Conservation (phyloP, 2,113 vertebrate genomes). For the Brachyhypopomus occidentalis region DNA sequence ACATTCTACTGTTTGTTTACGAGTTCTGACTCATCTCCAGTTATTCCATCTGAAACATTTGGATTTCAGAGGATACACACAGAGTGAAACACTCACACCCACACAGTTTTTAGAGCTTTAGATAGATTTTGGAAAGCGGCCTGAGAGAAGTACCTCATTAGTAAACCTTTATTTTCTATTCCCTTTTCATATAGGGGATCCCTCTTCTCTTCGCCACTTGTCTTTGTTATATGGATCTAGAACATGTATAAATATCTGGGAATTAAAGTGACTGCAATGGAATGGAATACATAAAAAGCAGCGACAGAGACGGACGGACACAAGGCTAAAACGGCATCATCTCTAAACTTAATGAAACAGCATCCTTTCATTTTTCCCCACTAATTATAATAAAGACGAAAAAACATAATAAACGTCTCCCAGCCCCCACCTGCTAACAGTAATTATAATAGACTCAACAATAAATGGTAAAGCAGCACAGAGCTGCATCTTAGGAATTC, state of each 20-base stretch:
- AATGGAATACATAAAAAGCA: conserved; percentile 71
- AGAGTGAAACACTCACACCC: conserved; percentile 39
- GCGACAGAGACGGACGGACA: conserved; percentile 69
- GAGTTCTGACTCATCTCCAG: conserved; percentile 75
- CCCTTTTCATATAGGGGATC: conserved; percentile 66
- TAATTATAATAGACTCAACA: conserved; percentile 99
- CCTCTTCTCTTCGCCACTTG: conserved; percentile 70
- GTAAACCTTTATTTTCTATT: conserved; percentile 63
- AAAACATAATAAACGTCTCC: conserved; percentile 99
- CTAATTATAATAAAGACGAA: conserved; percentile 99
- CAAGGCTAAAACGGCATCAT: conserved; percentile 82
- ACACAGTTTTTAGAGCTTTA: conserved; percentile 62
- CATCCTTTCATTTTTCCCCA: conserved; percentile 95
- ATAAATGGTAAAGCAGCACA: conserved; percentile 99
- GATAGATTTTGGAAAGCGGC: conserved; percentile 62
- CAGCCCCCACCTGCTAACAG: conserved; percentile 99
- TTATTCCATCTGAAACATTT: conserved; percentile 67
- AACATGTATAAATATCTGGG: conserved; percentile 73
- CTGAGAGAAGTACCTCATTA: conserved; percentile 73
- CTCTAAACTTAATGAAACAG: conserved; percentile 96
- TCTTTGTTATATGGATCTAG: conserved; percentile 67
- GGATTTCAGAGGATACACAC: conserved; percentile 62
- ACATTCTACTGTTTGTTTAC: conserved; percentile 69
- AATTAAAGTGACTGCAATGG: conserved; percentile 75
- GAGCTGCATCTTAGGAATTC: conserved; percentile 99